Base-by-base conservation (phyloP, 2,797 vertebrate species). In the Yasuhikotakia modesta region DNA sequence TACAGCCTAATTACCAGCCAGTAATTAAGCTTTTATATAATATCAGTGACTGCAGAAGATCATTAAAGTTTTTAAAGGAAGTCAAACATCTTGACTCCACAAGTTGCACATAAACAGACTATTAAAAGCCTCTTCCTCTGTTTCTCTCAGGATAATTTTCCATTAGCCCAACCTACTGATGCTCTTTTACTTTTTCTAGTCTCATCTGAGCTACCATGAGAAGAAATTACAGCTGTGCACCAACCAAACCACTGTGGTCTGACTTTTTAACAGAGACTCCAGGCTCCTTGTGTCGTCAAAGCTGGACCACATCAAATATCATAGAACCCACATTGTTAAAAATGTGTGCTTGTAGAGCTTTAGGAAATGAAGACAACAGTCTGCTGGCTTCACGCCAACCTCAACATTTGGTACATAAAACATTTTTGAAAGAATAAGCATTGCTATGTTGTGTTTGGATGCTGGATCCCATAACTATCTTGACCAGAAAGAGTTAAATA, bases 231-330 rank as follows among this genome's bases (percentile, higher is more conserved):
- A 82, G 61, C 77, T 61, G 53, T 1, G 79, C 73, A 70, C 73
- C 30, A 52, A 45, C 70, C 55, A 78, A 87, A 82, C 78, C 72
- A 80, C 74, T 63, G 73, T 78, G 77, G 74, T 84, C 67, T 16
- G 13, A 57, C 66, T 84, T 70, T 64, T 75, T 84, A 85, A 90
- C 82, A 83, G 73, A 86, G 74, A 88, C 83, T 86, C 82, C 82
- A 86, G 85, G 65, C 72, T 84, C 78, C 69, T 61, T 22, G 55
- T 72, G 79, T 46, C 81, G 65, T 65, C 21, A n/a, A 57, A 77
- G 35, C 61, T 79, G 70, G 68, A 86, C 66, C 74, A 78, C 74
- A 83, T 76, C 19, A 21, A 77, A 84, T 17, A 39, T 61, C 73
- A 79, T 81, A 63, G 73, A 50, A 61, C 22, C 85, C 78, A 17